Evolutionary conservation across 2,888 invertebrate species (phyloP), one percentile per base, ranked within the genome.

Genomic region (Mylabris sibirica): DNA sequence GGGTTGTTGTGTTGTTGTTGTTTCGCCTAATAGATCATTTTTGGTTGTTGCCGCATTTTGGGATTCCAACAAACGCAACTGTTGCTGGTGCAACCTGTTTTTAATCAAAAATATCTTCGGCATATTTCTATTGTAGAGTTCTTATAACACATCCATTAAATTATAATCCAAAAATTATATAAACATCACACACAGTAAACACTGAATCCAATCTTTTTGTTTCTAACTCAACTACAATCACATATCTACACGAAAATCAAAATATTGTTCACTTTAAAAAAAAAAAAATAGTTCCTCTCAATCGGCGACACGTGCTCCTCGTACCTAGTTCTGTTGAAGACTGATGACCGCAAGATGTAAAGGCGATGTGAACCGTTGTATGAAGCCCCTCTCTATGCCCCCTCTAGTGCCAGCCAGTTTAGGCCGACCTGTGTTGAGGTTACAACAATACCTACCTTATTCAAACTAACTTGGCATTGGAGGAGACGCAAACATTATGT

Each of bases 61-160:
- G 74, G 92, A 90, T 85, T 95, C 95, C 85, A 92, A 87, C 84
- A 96, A 87, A 80, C 92, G 89, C 82, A 93, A 89, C 87, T 96
- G 96, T 89, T 96, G 95, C 91, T 95, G 94, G 80, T 94, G 94
- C 88, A 96, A 89, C 84, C 95, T 91, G 86, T 95, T 93, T 87
- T 95, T 96, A 81, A 96, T 94, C 80, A 95, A 87, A 87, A 95
- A 96, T 86, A 96, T 96, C 89, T 96, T 96, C 89, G 96, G 96
- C 96, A 96, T 96, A 80, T n/a, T 44, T 2, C 17, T 44, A 17
- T 82, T 86, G 80, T 60, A 11, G 24, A 64, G 67, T 65, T 70
- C 64, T 57, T 57, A n/a, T n/a, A 59, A 65, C 14, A 9, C 64
- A 65, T 67, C 67, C 63, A 53, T 49, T n/a, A n/a, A 67, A 64